Evolutionary conservation across 2,888 invertebrate genomes (phyloP).

Genomic region (Pheosia gnoma): DNA sequence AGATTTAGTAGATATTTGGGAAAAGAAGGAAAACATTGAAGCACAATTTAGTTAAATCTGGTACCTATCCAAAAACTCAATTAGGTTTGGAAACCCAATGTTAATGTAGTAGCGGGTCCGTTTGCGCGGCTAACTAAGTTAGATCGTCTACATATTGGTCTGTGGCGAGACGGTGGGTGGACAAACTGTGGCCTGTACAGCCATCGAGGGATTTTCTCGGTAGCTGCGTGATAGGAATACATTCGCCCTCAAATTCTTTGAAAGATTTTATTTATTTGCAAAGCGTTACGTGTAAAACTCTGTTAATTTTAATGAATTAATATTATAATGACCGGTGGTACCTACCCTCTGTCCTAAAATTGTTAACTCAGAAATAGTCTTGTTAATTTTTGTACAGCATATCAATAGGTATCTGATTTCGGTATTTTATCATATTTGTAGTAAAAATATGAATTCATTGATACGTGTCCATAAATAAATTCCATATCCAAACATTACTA

Average conservation of each 20-base stretch:
- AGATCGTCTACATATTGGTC: slow-evolving; percentile 13
- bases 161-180: slow-evolving; percentile 22
- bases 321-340: too few relatives aligned
- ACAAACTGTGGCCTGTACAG: slow-evolving; percentile 15
- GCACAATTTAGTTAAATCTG: background rate
- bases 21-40: too few relatives aligned
- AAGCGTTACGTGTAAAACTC: too few relatives aligned
- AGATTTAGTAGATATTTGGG: too few relatives aligned
- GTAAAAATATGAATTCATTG: background rate
- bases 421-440: background rate
- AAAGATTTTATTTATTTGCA: too few relatives aligned
- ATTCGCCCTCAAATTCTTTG: too few relatives aligned
- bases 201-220: background rate
- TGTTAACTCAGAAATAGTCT: too few relatives aligned
- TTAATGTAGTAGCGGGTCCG: slow-evolving; percentile 10
- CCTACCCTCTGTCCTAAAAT: too few relatives aligned
- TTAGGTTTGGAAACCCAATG: slow-evolving; percentile 1
- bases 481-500: background rate
- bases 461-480: background rate
- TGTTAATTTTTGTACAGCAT: too few relatives aligned
- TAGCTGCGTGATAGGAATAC: background rate
- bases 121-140: slow-evolving; percentile 23
- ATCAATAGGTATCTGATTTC: too few relatives aligned
- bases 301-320: too few relatives aligned
- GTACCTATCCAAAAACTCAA: background rate